phyloP scores from a whole-genome alignment of 2,797 vertebrate species.

The Heterohyrax brucei region DNA sequence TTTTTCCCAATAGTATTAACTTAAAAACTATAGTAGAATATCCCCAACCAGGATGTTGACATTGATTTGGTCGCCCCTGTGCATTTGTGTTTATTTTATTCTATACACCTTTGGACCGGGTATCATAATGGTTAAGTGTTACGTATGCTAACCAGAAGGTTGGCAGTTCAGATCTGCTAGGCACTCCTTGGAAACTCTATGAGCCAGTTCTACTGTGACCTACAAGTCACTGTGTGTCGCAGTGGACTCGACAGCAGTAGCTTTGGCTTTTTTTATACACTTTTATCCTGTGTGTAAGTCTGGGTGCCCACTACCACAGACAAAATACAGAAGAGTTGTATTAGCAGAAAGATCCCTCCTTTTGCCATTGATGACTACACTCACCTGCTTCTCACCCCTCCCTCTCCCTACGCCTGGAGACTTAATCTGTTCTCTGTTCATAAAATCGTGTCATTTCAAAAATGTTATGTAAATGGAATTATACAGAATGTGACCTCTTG shows the following conservation, averaged over 20 bases:
- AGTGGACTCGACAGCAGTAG: no score
- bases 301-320: background rate
- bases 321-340: background rate
- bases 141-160: no score
- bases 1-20: background rate
- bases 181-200: no score
- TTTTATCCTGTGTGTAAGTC: conserved; percentile 15
- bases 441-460: background rate
- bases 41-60: conserved; percentile 12
- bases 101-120: background rate
- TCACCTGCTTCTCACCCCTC: background rate
- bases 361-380: background rate
- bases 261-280: background rate
- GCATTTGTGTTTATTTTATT: background rate
- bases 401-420: background rate
- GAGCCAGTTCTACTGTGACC: no score
- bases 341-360: background rate
- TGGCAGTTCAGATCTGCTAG: no score
- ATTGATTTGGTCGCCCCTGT: background rate
- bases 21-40: background rate
- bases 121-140: no score
- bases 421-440: conserved; percentile 2
- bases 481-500: background rate
- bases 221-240: no score
- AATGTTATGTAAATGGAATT: conserved; percentile 8